Conservation (phyloP, 2,888 invertebrate species). For the Scaeva pyrastri region DNA sequence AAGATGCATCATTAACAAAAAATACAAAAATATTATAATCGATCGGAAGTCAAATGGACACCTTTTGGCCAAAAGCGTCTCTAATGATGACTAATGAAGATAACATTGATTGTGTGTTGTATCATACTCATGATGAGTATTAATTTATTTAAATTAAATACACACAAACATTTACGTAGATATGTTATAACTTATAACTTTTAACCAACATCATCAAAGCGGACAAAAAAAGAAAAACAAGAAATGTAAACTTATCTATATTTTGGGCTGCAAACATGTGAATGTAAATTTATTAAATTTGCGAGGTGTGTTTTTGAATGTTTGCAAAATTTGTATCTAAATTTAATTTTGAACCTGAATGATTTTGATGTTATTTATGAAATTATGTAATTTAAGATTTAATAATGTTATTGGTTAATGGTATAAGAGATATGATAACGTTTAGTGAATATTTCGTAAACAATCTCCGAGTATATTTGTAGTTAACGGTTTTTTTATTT, state of each 20-base stretch:
- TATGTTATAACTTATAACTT: too few species aligned
- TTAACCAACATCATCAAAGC: not conserved
- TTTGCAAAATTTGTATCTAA: not conserved
- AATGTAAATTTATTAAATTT: constrained; percentile 1
- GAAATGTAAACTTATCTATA: not conserved
- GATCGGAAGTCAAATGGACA: not conserved
- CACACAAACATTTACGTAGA: not conserved
- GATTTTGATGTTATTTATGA: not conserved
- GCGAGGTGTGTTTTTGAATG: not conserved
- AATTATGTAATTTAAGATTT: constrained; percentile 8
- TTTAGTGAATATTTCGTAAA: not conserved
- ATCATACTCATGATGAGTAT: not conserved
- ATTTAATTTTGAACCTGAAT: not conserved
- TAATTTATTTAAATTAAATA: constrained; percentile 2
- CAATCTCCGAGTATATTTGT: not conserved
- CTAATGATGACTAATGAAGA: constrained; percentile 28
- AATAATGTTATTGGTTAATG: constrained; percentile 2
- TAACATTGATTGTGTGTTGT: not conserved
- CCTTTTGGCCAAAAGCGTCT: constrained; percentile 4
- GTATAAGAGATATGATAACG: not conserved
- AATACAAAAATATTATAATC: not conserved
- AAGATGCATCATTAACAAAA: constrained; percentile 10
- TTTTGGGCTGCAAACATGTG: not conserved
- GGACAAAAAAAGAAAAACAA: not conserved
- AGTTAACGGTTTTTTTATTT: not conserved